Base-by-base conservation (phyloP, 2,113 vertebrate genomes). In the Cepphus grylle region DNA sequence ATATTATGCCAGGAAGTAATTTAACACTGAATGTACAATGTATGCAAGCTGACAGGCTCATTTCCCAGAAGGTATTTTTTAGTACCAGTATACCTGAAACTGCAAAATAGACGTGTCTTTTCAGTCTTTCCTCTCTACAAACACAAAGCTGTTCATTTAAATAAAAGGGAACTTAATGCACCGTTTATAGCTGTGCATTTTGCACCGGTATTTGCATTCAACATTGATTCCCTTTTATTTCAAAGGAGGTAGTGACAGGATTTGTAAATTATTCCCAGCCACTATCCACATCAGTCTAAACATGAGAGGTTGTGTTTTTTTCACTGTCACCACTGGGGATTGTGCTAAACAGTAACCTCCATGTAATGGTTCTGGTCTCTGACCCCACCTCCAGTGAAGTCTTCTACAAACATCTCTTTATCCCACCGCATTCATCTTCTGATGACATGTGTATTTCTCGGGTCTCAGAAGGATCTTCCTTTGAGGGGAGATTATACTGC, bases 41-140 rank as follows among this genome's bases (percentile, higher is more conserved):
- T 78, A 42, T 88, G 76, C 74, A 90, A 92, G 88, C 43, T 81
- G 87, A 94, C 88, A 88, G 80, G 56, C 83, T 94, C 10, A 72
- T 96, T 96, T 96, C 49, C 73, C 70, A 88, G 78, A 93, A 88
- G 73, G 94, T 92, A 27, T 90, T 90, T 97, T 95, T 96, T 91
- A 93, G 69, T 88, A 69, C 29, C 66, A 34, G 49, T 42, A 45
- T 88, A 95, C 82, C 95, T 94, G 81, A 76, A 85, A 62, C 81
- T 84, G 59, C 69, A 83, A 81, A 96, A 89, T 70, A 94, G 77
- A 52, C 72, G 45, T 32, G 65, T 79, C 86, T 93, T 96, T 91
- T 90, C 76, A 80, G 83, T 65, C 88, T 89, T 90, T 87, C 73
- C 81, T 86, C 74, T 80, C 38, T 62, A 71, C 77, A 79, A 94